Evolutionary conservation across 1,140 invertebrate species (phyloP).

Genomic region (Drosophila aff.): DNA sequence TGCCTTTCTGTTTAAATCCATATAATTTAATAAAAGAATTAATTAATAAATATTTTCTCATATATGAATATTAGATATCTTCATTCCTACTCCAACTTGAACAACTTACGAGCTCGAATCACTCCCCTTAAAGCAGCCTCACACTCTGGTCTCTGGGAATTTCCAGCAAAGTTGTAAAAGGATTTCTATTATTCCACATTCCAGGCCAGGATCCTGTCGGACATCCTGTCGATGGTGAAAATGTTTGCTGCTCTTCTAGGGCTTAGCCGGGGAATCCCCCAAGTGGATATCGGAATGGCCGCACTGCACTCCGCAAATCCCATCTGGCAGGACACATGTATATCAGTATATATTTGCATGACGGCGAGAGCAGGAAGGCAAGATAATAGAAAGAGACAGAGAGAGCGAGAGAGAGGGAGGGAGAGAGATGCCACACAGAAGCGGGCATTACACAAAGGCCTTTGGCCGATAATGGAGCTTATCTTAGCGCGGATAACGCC

Average conservation of each 20-base stretch:
- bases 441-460: constrained; percentile 54
- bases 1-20: rapidly evolving
- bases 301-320: constrained; percentile 37
- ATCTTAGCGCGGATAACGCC: constrained; percentile 62
- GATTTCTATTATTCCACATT: constrained; percentile 19
- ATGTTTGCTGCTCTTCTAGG: constrained; percentile 23
- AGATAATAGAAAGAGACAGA: neutral
- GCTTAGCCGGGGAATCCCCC: constrained; percentile 38
- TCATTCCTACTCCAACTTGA: too few relatives aligned
- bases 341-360: neutral
- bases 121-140: neutral
- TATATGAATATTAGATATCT: too few relatives aligned
- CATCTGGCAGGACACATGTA: constrained; percentile 20
- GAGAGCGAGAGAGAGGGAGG: neutral
- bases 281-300: constrained; percentile 42
- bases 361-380: neutral
- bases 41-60: neutral
- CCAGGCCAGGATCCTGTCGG: neutral
- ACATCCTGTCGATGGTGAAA: constrained; percentile 18
- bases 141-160: neutral
- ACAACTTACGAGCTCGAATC: too few relatives aligned
- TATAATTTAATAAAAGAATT: neutral
- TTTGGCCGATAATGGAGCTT: constrained; percentile 67
- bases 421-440: neutral
- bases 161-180: neutral